Percentiles rank a stretch among this genome's conserved stretches.
phyloP scores from a whole-genome alignment of 2,113 vertebrate species.

The Nerophis lumbriciformis region DNA sequence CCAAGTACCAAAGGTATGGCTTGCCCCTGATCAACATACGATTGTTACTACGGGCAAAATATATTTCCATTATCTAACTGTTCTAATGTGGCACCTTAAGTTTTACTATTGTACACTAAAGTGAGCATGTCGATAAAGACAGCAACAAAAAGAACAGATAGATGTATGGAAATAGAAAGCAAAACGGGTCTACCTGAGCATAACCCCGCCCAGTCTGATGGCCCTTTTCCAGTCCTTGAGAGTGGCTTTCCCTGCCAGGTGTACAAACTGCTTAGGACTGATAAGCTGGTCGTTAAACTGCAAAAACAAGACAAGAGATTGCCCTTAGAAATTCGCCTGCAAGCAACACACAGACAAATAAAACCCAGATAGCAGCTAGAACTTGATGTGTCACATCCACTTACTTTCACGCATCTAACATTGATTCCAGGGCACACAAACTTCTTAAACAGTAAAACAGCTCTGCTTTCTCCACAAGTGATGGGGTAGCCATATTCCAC shows the following conservation, averaged over 20 bases:
- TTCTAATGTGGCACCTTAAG: no score
- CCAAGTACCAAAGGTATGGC: no score
- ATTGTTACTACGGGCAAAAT: no score
- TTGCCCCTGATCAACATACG: no score
- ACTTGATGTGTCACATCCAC: background rate
- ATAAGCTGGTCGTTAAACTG: constrained; percentile 94
- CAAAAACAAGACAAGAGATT: constrained; percentile 20
- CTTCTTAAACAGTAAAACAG: constrained; percentile 91
- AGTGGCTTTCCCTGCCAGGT: constrained; percentile 91
- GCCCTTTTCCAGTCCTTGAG: constrained; percentile 96
- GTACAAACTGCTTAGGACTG: constrained; percentile 93
- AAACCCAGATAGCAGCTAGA: background rate
- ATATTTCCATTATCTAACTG: no score
- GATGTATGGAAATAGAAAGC: background rate
- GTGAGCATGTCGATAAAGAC: background rate
- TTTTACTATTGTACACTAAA: background rate
- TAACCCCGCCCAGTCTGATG: constrained; percentile 90
- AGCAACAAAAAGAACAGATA: background rate
- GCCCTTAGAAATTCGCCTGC: background rate
- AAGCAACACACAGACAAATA: background rate
- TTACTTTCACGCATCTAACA: constrained; percentile 89
- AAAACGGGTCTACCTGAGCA: constrained; percentile 81
- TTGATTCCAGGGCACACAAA: constrained; percentile 96
- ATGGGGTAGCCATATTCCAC: constrained; percentile 90
- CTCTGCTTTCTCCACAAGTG: constrained; percentile 90